Conservation (phyloP, 2,113 vertebrate genomes). For the Ctenomys sociabilis region DNA sequence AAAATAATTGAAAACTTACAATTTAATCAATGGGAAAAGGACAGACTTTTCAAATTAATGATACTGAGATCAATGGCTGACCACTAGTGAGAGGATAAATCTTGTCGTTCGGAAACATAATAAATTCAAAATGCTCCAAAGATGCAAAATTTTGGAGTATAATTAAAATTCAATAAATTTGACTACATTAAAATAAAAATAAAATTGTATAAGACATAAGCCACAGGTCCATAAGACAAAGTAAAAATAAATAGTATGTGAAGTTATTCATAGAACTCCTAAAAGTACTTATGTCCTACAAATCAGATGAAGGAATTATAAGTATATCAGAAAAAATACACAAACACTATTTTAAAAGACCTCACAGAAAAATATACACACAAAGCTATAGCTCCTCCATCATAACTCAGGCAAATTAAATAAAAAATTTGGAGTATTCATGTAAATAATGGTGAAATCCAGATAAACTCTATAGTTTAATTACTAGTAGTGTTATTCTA, state of each 20-base stretch:
- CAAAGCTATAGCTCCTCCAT: background rate
- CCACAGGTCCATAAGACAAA: background rate
- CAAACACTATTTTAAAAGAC: background rate
- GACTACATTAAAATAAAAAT: conserved; percentile 7
- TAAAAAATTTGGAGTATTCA: background rate
- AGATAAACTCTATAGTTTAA: background rate
- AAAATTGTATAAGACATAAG: background rate
- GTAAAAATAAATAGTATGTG: background rate
- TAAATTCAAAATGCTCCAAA: background rate
- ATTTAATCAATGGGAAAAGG: background rate
- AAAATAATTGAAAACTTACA: background rate
- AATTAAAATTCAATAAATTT: background rate
- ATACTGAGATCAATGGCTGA: background rate
- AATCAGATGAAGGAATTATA: background rate
- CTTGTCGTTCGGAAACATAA: background rate
- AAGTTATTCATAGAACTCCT: background rate
- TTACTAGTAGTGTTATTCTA: background rate
- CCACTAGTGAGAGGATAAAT: background rate
- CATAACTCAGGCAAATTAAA: background rate
- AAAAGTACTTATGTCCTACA: background rate
- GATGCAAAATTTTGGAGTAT: background rate
- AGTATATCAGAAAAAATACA: background rate
- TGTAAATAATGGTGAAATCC: background rate
- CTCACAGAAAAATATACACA: background rate
- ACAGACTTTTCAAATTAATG: background rate